phyloP scores from a whole-genome alignment of 2,113 vertebrate genomes.

The Dicaeum eximium region DNA sequence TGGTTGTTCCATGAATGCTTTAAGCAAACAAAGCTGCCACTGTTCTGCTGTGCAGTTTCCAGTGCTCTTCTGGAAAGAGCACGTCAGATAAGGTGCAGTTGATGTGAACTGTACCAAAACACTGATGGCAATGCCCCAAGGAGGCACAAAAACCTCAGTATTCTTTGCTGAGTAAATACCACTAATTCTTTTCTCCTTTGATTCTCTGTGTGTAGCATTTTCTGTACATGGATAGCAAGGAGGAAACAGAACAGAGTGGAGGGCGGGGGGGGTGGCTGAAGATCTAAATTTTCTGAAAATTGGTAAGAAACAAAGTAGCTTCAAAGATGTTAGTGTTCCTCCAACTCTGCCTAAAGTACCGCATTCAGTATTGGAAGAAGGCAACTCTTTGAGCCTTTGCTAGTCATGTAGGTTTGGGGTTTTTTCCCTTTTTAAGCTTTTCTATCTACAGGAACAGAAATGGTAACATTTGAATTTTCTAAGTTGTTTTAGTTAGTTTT shows the following conservation, averaged over 20 bases:
- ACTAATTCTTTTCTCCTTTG: neutral
- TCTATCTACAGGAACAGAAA: neutral
- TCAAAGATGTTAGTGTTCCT: neutral
- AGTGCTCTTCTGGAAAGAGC: neutral
- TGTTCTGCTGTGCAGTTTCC: neutral
- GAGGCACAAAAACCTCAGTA: neutral
- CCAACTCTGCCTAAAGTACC: neutral
- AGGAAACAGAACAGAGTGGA: neutral
- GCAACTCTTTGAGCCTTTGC: neutral
- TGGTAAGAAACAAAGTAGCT: neutral
- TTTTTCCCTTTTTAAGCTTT: neutral
- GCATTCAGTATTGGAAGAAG: neutral
- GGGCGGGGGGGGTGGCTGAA: accelerated
- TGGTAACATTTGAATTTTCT: neutral
- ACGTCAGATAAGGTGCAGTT: neutral
- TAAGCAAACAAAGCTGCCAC: neutral
- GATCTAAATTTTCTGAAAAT: neutral
- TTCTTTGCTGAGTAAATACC: neutral
- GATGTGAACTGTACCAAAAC: neutral
- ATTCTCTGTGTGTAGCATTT: neutral
- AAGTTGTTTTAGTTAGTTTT: neutral
- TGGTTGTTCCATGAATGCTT: neutral
- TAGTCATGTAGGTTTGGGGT: neutral
- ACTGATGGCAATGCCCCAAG: neutral
- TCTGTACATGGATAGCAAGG: neutral